Evolutionary conservation across 2,113 vertebrate species (phyloP), one percentile per base, ranked within the genome.

Genomic region (Thomomys bottae): DNA sequence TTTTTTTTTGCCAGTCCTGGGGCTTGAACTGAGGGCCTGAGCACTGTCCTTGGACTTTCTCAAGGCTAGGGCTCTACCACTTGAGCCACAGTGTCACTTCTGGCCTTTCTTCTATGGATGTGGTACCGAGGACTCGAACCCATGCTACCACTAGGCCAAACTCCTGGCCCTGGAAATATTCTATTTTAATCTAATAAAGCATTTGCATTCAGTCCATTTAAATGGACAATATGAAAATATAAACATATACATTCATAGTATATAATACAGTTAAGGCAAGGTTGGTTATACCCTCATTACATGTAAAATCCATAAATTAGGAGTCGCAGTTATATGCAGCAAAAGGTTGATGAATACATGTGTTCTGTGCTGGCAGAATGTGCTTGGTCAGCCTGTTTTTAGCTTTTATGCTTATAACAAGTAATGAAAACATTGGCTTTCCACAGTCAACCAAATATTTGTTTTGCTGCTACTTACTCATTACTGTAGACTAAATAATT

Each of bases 401-500:
- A 95, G 54, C 95, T 92, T 95, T 90, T 81, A 94, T 91, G 81
- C 84, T 95, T 89, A 11, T 93, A 90, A 95, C 54, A 63, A 94
- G 91, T 89, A 95, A 95, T 91, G 81, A 96, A 96, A 96, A 95
- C 95, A 93, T 93, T 93, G 89, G 66, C 84, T 94, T 94, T 95
- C 84, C 84, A 92, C 84, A 79, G 84, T 71, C 90, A 93, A 93
- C 92, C 91, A 97, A 96, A 96, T 97, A 95, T 93, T 96, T 97
- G 96, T 95, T 96, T 96, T 96, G 89, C 91, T 95, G 81, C 94
- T 96, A 93, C 93, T 96, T 95, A 90, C 88, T 96, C 63, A 23
- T 96, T 96, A 92, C 93, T 94, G 87, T 96, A 97, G 96, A 97
- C 96, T 96, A 97, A 97, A 96, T 96, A 97, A 89, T 92, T 95